Conservation (phyloP, 1,140 invertebrate genomes). For the Microvelia longipes region DNA sequence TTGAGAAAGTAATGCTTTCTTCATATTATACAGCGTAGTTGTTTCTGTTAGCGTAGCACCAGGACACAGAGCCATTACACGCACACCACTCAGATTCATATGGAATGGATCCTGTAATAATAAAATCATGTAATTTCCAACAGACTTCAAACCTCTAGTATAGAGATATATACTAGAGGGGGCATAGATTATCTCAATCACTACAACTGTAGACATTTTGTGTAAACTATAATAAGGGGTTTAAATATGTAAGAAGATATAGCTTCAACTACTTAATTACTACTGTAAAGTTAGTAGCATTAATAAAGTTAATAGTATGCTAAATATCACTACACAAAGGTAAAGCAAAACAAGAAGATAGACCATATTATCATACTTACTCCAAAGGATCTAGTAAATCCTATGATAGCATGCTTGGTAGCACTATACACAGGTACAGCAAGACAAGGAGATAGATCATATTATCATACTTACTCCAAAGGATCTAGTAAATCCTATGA, state of each 20-base stretch:
- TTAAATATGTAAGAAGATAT: too few species aligned
- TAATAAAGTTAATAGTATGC: too few species aligned
- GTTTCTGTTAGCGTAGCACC: conserved; percentile 35
- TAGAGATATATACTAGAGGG: too few species aligned
- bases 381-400: conserved; percentile 53
- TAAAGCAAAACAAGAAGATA: too few species aligned
- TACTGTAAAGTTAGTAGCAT: too few species aligned
- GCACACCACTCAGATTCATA: conserved; percentile 34
- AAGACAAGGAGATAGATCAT: conserved; percentile 47
- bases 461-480: conserved; percentile 40
- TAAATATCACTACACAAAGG: too few species aligned
- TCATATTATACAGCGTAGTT: conserved; percentile 32
- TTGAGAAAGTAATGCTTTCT: conserved; percentile 40
- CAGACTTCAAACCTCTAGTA: too few species aligned
- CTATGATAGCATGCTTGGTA: conserved; percentile 58
- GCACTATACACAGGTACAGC: conserved; percentile 59
- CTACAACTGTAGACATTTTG: too few species aligned
- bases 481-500: conserved; percentile 53
- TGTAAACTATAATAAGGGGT: too few species aligned
- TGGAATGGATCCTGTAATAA: conserved; percentile 34
- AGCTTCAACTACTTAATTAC: too few species aligned
- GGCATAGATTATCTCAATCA: too few species aligned
- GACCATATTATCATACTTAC: conserved; percentile 24
- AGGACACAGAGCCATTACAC: conserved; percentile 38
- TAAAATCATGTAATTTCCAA: conserved; percentile 7